phyloP scores from a whole-genome alignment of 2,888 invertebrate genomes.

The Eubasilissa splendida region DNA sequence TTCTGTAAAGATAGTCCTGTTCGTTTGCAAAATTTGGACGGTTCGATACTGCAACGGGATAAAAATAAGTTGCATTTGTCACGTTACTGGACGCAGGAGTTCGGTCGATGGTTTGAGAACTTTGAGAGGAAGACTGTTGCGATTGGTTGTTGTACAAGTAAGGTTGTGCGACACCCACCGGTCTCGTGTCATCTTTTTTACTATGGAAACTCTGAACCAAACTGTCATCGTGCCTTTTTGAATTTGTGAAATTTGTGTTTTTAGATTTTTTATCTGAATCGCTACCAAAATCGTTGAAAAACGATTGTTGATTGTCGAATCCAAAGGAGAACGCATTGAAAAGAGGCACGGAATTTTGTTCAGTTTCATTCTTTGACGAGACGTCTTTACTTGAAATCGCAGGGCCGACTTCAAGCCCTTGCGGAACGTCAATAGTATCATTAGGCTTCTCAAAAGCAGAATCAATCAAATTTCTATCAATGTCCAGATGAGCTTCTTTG shows the following conservation, averaged over 20 bases:
- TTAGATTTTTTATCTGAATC: background rate
- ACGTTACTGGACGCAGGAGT: background rate
- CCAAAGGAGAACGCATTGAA: slow-evolving; percentile 30
- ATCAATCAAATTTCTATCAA: background rate
- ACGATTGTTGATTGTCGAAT: slow-evolving; percentile 22
- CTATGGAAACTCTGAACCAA: background rate
- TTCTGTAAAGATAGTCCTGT: slow-evolving; percentile 1
- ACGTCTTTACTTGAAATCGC: background rate
- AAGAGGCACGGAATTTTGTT: slow-evolving; percentile 8
- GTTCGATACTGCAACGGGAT: background rate
- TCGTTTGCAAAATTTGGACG: background rate
- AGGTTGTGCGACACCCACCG: slow-evolving; percentile 21
- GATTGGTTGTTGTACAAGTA: slow-evolving; percentile 26
- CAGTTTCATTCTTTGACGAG: background rate
- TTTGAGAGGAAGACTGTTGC: background rate
- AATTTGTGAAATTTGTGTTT: background rate
- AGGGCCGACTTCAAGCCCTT: background rate
- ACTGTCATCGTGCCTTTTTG: background rate
- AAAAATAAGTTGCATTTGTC: background rate
- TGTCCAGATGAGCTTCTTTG: no score
- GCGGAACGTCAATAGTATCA: background rate
- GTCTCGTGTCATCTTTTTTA: slow-evolving; percentile 27
- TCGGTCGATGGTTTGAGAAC: background rate
- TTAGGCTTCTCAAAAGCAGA: background rate
- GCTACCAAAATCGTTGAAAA: slow-evolving; percentile 6